A percentile compares a stretch with the other conserved stretches of the same genome.
Evolutionary conservation across 2,797 vertebrate species (phyloP).

Genomic region (Syngnathus rostellatus): DNA sequence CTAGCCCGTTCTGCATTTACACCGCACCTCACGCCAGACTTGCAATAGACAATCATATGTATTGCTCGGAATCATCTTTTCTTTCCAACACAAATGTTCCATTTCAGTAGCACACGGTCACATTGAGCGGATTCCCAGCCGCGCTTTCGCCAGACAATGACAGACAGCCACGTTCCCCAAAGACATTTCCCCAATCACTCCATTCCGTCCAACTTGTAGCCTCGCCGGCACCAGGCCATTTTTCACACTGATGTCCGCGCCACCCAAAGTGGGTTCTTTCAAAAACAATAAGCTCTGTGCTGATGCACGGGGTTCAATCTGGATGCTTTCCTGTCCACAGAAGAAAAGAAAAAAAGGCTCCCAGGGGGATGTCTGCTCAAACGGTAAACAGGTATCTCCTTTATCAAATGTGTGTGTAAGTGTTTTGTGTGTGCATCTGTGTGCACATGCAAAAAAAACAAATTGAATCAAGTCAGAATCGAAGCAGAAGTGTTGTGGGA

Average conservation of each 20-base stretch:
- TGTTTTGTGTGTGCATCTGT: neutral
- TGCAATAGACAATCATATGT: too few relatives aligned
- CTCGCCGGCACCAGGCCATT: constrained; percentile 24
- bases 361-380: constrained; percentile 8
- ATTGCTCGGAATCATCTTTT: neutral
- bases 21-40: neutral
- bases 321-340: constrained; percentile 13
- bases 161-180: constrained; percentile 18
- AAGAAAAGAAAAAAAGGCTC: constrained; percentile 11
- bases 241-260: constrained; percentile 20
- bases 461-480: neutral
- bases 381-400: neutral
- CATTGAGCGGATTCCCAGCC: constrained; percentile 9
- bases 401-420: neutral
- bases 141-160: constrained; percentile 18
- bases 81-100: constrained; percentile 4
- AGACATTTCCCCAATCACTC: constrained; percentile 20
- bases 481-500: neutral
- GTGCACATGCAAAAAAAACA: neutral
- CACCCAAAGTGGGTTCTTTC: constrained; percentile 15
- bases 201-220: constrained; percentile 31
- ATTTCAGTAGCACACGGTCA: constrained; percentile 7
- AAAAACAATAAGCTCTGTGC: constrained; percentile 18
- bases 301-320: constrained; percentile 23
- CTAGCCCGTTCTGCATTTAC: too few relatives aligned